Conservation (phyloP, 2,888 invertebrate genomes). For the Hirtodrosophila trivittata region DNA sequence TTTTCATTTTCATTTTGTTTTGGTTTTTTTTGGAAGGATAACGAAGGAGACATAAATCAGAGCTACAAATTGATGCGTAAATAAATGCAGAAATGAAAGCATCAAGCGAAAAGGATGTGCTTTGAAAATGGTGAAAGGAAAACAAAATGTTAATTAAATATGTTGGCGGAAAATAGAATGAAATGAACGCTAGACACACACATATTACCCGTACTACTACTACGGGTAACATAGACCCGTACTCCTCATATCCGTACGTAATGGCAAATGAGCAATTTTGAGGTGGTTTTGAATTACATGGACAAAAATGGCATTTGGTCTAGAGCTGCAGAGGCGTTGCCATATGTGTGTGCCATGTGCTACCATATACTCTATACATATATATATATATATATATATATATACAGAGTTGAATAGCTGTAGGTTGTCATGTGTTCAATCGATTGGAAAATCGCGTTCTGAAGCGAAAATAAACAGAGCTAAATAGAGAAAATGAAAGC, state of each 20-base stretch:
- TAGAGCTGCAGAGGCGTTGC: constrained; percentile 38
- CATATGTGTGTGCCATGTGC: constrained; percentile 57
- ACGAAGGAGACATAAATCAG: constrained; percentile 70
- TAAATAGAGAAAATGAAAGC: constrained; percentile 72
- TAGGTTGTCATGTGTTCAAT: constrained; percentile 74
- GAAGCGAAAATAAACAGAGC: constrained; percentile 78
- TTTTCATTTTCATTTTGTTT: constrained; percentile 15
- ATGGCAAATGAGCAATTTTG: constrained; percentile 16
- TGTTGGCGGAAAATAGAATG: constrained; percentile 65
- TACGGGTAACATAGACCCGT: neutral
- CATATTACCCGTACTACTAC: neutral
- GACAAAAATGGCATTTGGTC: constrained; percentile 33
- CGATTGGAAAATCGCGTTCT: constrained; percentile 78
- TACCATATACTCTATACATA: constrained; percentile 1
- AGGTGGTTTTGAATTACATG: constrained; percentile 52
- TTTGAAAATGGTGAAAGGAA: constrained; percentile 21
- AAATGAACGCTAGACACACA: constrained; percentile 24
- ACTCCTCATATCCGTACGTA: neutral
- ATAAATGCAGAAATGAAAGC: constrained; percentile 52
- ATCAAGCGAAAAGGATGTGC: constrained; percentile 55
- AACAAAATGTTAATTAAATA: constrained; percentile 70
- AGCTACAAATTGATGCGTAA: constrained; percentile 75
- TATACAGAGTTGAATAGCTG: constrained; percentile 40
- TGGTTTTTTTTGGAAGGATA: constrained; percentile 20
- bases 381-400: constrained; percentile 21